A percentile compares a stretch with the other conserved stretches of the same genome.
Evolutionary conservation across 2,797 vertebrate species (phyloP).

Genomic region (Fringilla coelebs): DNA sequence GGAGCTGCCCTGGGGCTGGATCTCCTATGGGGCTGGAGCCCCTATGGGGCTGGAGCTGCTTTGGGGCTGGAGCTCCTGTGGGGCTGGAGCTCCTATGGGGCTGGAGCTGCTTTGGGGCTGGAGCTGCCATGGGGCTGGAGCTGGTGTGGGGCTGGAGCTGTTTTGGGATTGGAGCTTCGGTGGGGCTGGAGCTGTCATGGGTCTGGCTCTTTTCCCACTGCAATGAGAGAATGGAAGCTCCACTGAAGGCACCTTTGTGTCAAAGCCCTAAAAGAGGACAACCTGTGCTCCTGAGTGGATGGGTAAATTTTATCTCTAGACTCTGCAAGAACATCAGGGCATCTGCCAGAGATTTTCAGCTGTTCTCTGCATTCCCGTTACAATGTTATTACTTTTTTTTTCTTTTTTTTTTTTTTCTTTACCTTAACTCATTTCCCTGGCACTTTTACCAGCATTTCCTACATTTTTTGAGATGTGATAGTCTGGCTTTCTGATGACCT

Average conservation of each 20-base stretch:
- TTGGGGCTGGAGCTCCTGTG: too few species aligned
- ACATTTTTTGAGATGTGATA: conserved; percentile 18
- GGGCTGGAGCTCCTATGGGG: fast-evolving
- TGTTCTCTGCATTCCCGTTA: conserved; percentile 16
- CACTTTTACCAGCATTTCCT: conserved; percentile 17
- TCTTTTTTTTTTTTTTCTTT: not conserved
- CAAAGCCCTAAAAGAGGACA: not conserved
- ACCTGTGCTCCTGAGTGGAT: not conserved
- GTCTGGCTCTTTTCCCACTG: not conserved
- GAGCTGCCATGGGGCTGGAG: not conserved
- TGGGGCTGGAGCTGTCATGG: fast-evolving
- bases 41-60: too few species aligned
- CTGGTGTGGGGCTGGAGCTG: fast-evolving
- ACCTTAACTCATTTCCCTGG: not conserved
- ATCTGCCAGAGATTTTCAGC: conserved; percentile 13
- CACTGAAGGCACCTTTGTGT: not conserved
- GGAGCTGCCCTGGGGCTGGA: too few species aligned
- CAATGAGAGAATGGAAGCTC: not conserved
- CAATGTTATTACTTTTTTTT: conserved; percentile 1
- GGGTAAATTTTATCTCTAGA: conserved; percentile 18
- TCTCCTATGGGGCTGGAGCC: not conserved
- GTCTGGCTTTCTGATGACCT: conserved; percentile 44
- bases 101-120: not conserved
- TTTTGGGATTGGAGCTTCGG: fast-evolving
- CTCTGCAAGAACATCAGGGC: not conserved